Base-by-base conservation (phyloP, 1,140 invertebrate species). In the Brachionus manjavacas region DNA sequence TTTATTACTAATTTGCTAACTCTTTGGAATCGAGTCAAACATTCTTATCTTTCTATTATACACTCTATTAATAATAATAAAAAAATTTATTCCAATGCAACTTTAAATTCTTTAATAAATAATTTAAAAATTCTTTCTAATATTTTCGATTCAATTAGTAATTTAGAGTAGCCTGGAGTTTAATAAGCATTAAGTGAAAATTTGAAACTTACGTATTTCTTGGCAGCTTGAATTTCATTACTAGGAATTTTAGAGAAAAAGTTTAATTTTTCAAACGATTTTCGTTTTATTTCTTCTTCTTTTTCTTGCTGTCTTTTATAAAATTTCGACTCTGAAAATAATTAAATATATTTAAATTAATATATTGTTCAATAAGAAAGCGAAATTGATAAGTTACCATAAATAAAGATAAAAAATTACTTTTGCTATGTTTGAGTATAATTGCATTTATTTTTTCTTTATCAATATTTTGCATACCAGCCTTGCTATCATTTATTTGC, bases 401-500 rank as follows among this genome's bases (percentile, higher is more conserved):
- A 28, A 43, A 79, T 46, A 7, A 7, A 84, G 20, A 68, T 8
- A 28, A n/a, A 3, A 14, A 43, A 35, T 85, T 46, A 90, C 89
- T 92, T 89, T 91, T 89, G 23, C 91, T 92, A 41, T 90, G 89
- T 85, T 92, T 90, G 85, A 89, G 85, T 83, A 93, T 92, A 55
- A 92, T 91, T 87, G 91, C 87, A 87, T 92, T 92, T 9, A 93
- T 92, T 84, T 87, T 88, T 16, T 90, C 91, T 76, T 90, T 91
- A 86, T 93, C 91, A 11, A 93, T 85, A 16, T 91, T 90, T 86
- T 89, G 87, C 91, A 92, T 92, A 12, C 92, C 92, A 81, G 91
- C 91, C 86, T 92, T 92, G 78, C 89, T 88, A 78, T 91, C 90
- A 86, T 90, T 81, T 64, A 81, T 81, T 12, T 81, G 79, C 79